Evolutionary conservation across 2,113 vertebrate species (phyloP).

Genomic region (Sterna hirundo): DNA sequence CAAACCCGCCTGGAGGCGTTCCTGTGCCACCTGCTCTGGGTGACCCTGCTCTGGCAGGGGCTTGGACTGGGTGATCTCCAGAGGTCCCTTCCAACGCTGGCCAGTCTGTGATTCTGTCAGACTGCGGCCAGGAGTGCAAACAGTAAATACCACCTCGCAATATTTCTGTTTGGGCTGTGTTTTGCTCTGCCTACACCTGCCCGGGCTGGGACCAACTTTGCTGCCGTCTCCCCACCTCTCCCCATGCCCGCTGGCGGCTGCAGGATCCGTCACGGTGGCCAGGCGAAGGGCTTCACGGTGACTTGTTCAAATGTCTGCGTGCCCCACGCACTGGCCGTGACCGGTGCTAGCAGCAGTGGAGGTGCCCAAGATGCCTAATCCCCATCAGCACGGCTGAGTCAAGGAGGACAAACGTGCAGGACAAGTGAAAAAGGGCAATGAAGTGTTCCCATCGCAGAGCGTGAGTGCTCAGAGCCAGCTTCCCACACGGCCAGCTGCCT

Average conservation of each 20-base stretch:
- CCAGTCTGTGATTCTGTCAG: too few species aligned
- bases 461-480: neutral
- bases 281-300: neutral
- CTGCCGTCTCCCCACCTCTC: neutral
- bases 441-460: neutral
- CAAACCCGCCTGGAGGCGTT: too few species aligned
- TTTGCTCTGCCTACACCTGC: neutral
- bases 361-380: neutral
- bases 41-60: too few species aligned
- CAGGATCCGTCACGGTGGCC: rapidly evolving
- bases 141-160: neutral
- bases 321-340: rapidly evolving
- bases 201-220: neutral
- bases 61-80: too few species aligned
- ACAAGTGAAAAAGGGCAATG: neutral
- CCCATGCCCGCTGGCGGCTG: rapidly evolving
- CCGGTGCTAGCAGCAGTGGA: rapidly evolving
- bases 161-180: neutral
- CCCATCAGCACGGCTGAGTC: neutral
- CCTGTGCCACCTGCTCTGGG: too few species aligned
- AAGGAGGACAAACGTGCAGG: neutral
- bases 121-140: neutral
- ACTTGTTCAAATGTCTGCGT: neutral
- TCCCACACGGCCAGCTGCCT: neutral
- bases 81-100: too few species aligned